Percentiles rank a stretch among this genome's conserved stretches.
phyloP scores from a whole-genome alignment of 64 coral and sea anemone genomes.

The Pocillopora damicornis region DNA sequence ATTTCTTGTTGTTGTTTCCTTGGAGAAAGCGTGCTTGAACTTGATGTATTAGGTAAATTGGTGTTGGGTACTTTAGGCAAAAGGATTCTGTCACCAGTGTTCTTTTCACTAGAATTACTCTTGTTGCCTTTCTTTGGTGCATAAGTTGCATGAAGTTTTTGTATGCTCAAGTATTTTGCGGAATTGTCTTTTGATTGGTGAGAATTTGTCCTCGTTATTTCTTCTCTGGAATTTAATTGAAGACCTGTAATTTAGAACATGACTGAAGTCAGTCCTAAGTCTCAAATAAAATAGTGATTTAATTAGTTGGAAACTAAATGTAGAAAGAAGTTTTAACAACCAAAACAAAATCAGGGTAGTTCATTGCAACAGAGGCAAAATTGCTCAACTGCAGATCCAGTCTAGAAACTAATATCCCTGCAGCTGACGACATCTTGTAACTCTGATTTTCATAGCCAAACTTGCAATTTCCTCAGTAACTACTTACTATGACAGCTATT shows the following conservation, averaged over 20 bases:
- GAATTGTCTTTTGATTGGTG: constrained; percentile 22
- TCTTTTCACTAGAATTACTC: not conserved
- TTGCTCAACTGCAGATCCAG: no score
- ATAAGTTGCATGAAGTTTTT: constrained; percentile 34
- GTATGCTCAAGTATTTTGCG: constrained; percentile 35
- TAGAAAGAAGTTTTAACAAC: no score
- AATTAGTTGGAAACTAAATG: no score
- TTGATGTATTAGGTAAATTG: not conserved
- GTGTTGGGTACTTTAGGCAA: constrained; percentile 55
- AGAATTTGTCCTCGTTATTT: not conserved
- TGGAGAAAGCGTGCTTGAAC: not conserved
- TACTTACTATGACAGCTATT: no score
- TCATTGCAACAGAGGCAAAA: no score
- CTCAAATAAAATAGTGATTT: not conserved
- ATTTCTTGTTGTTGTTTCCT: constrained; percentile 18
- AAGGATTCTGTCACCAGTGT: not conserved
- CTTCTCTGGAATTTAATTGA: constrained; percentile 10
- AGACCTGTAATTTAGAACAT: not conserved
- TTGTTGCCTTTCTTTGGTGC: constrained; percentile 35
- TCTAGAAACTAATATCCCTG: no score
- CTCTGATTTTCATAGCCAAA: no score
- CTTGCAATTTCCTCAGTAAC: no score
- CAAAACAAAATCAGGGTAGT: no score
- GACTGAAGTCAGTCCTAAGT: not conserved
- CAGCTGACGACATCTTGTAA: no score